Evolutionary conservation across 92 coral and sea anemone species (phyloP), one percentile per base, ranked within the genome.

Genomic region (Epizoanthus ramosus): DNA sequence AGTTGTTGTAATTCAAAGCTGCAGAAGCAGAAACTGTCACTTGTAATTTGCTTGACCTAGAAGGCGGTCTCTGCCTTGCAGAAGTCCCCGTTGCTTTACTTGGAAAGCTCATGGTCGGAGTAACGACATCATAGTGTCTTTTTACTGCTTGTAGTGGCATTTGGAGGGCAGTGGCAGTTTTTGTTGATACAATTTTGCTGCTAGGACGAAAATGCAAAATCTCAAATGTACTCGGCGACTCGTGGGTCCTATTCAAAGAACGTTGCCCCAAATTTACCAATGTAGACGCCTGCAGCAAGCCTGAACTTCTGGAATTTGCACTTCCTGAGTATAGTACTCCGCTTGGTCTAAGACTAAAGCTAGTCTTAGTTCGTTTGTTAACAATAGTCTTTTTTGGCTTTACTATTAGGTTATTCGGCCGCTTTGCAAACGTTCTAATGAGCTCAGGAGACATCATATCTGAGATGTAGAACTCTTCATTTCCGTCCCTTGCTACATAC

Each of bases 391-490:
- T 61, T 0, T 24, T 54, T 74, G 56, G 45, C 12, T 15, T 74
- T 50, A 50, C 54, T 16, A 21, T 37, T 61, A 22, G 70, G 52
- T 61, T 77, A 33, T 57, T 72, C 19, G 22, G n/a, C 14, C 35
- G 19, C 8, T 31, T 54, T 28, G 31, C 63, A 79, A 71, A 71
- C 17, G 54, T 79, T 10, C 64, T 67, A 3, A 75, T 47, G 5
- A 83, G 39, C 57, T 79, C 82, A 13, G 81, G 79, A 8, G 97
- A 92, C 70, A 91, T 68, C 91, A 93, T 75, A 56, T 90, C 85
- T 41, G 86, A 68, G 67, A 93, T 84, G 61, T 53, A 70, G 6
- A 76, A 61, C 41, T 61, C 88, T 66, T 91, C 97, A 15, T n/a
- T 73, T 63, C 81, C 72, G 63, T 54, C 86, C 57, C 97, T 80